These are phyloP conservation scores for Brachyhypopomus gauderio DNA, from an alignment of 2,113 vertebrate genomes.

Conservation along the genomic window DNA sequence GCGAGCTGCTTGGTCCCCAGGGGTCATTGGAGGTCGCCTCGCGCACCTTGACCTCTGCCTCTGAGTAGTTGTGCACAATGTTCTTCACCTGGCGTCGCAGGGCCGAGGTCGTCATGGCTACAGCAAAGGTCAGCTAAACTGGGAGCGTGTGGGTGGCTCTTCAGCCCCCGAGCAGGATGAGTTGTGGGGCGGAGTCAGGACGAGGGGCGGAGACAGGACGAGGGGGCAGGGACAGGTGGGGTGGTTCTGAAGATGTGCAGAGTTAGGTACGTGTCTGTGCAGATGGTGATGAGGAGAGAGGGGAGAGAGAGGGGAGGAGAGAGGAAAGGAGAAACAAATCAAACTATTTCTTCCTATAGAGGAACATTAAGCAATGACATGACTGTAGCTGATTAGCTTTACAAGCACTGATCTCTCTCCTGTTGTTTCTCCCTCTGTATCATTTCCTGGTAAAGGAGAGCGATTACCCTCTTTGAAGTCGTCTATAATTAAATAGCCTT, in stretches of 20 bases:
- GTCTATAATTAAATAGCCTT: constrained; percentile 38
- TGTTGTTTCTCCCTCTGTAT: not conserved
- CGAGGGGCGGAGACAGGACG: not conserved
- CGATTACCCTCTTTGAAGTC: not conserved
- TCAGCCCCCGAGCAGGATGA: constrained; percentile 6
- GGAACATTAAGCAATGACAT: too few relatives aligned
- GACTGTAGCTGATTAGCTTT: too few relatives aligned
- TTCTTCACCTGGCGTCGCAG: constrained; percentile 96
- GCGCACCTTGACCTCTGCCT: constrained; percentile 93
- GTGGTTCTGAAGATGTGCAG: constrained; percentile 53
- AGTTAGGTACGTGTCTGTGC: constrained; percentile 54
- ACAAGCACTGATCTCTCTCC: too few relatives aligned
- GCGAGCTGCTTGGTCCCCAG: constrained; percentile 93
- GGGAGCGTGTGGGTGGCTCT: constrained; percentile 34
- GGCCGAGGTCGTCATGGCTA: constrained; percentile 91
- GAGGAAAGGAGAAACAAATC: not conserved
- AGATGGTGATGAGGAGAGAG: constrained; percentile 22
- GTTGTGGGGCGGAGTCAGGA: constrained; percentile 27
- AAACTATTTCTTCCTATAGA: too few relatives aligned
- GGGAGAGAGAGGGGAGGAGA: not conserved
- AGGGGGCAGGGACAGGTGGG: constrained; percentile 26
- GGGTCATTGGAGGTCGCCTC: constrained; percentile 97
- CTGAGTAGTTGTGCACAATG: constrained; percentile 95
- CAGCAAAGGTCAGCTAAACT: constrained; percentile 11
- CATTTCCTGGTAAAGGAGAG: not conserved